A percentile compares a stretch with the other conserved stretches of the same genome.
These are phyloP conservation scores for Anguilla megastoma DNA, from an alignment of 2,797 vertebrate genomes.

Conservation along the genomic window DNA sequence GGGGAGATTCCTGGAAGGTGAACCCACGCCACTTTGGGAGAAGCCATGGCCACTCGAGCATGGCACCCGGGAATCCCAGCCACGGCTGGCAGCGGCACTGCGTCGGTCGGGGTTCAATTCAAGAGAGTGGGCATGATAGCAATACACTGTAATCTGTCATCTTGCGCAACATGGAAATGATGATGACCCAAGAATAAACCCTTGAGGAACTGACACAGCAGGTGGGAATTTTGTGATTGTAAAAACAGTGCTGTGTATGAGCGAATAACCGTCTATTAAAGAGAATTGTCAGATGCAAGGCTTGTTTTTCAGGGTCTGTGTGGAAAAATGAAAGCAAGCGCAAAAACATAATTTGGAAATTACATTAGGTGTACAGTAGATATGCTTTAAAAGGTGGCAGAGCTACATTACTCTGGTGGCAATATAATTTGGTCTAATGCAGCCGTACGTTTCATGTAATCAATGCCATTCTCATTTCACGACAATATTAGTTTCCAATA, in stretches of 20 bases:
- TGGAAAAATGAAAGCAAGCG: neutral
- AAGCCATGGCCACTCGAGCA: neutral
- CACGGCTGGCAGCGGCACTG: neutral
- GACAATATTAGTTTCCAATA: slow-evolving; percentile 54
- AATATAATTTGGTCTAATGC: slow-evolving; percentile 48
- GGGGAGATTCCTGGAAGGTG: neutral
- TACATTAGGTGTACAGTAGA: neutral
- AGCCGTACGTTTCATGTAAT: slow-evolving; percentile 41
- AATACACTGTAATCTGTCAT: neutral
- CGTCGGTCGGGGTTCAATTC: neutral
- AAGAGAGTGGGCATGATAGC: neutral
- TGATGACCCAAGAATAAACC: neutral
- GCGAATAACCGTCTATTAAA: neutral
- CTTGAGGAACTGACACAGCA: neutral
- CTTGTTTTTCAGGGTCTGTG: neutral
- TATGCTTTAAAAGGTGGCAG: neutral
- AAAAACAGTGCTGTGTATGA: neutral
- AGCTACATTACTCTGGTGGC: neutral
- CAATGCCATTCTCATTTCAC: slow-evolving; percentile 33
- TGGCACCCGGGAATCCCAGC: neutral
- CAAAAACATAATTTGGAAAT: slow-evolving; percentile 13
- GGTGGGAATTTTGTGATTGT: neutral
- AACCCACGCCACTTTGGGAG: neutral
- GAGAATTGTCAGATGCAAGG: neutral
- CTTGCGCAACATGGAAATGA: neutral